Base-by-base conservation (phyloP, 2,113 vertebrate genomes). In the Stigmatopora argus region DNA sequence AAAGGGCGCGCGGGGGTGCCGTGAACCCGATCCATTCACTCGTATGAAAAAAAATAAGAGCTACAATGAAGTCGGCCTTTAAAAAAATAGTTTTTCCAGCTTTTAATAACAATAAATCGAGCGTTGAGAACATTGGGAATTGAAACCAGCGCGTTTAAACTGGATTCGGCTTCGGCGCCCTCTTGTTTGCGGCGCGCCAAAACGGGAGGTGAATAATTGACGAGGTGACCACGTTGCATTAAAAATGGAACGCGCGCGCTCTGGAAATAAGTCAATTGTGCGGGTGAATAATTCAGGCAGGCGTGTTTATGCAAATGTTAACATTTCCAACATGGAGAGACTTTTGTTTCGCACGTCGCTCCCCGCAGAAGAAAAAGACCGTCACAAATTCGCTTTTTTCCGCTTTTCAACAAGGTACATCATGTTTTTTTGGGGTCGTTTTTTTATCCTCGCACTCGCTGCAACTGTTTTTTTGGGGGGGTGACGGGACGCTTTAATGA, bases 201-300 rank as follows among this genome's bases (percentile, higher is more conserved):
- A 74, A 48, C 23, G 41, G 55, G 48, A 7, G 63, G 62, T 89
- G 75, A 81, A 89, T 88, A 84, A 88, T 90, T 87, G 77, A 90
- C 82, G 60, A 62, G 15, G 74, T 86, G 85, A 86, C 87, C 86
- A 72, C 71, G 64, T 65, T 11, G 74, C 87, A 87, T 89, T 86
- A 89, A 89, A 89, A 83, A 89, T 89, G 71, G 62, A 89, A 86
- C 4, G 41, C 64, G 44, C 76, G 41, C 66, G 44, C 78, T 83
- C 82, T 82, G 83, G 78, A 85, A 86, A 89, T 88, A 82, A 90
- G 85, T 88, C 83, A 88, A 87, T 85, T 81, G 83, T 74, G 56
- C 44, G 26, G 26, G 78, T 89, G 74, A 89, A 90, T 87, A 84
- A 89, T 90, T 87, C 65, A 89, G 68, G 41, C 46, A 5, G 67